These are phyloP conservation scores for Sinodicranocentrus sp. DNA, from an alignment of 2,888 invertebrate species.

Conservation along the genomic window DNA sequence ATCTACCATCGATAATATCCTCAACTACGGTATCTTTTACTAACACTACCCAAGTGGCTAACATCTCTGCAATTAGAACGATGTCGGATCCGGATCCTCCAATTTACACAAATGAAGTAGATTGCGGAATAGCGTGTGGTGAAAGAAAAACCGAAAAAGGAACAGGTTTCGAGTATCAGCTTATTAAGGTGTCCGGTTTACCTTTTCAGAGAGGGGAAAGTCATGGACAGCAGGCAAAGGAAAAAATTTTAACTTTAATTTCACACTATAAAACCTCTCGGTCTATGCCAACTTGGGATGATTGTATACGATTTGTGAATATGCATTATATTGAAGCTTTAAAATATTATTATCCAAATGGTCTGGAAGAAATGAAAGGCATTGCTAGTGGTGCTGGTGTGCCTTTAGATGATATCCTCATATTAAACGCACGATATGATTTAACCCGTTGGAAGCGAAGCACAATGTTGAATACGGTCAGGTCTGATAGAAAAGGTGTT, in stretches of 20 bases:
- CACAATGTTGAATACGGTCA: background rate
- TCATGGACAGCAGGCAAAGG: constrained; percentile 67
- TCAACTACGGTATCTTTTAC: too few species aligned
- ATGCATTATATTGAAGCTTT: constrained; percentile 62
- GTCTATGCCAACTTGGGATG: constrained; percentile 61
- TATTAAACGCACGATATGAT: constrained; percentile 70
- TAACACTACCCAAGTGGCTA: too few species aligned
- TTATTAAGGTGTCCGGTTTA: constrained; percentile 50
- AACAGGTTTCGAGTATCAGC: too few species aligned
- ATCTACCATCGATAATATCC: background rate
- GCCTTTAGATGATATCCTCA: constrained; percentile 60
- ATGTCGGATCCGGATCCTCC: background rate
- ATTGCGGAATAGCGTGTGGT: background rate
- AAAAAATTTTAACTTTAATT: constrained; percentile 60
- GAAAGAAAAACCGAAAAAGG: background rate
- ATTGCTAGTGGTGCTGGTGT: constrained; percentile 67
- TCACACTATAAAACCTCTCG: constrained; percentile 53
- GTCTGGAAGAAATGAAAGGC: constrained; percentile 70
- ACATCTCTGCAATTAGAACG: too few species aligned
- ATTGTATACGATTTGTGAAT: constrained; percentile 57
- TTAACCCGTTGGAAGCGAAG: constrained; percentile 53
- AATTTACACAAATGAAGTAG: background rate
- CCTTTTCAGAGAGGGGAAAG: constrained; percentile 68
- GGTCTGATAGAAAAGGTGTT: constrained; percentile 1
- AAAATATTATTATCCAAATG: constrained; percentile 54